Evolutionary conservation across 37 sponge, comb jelly and placozoan species (phyloP).

Genomic region (Oscarella lobularis): DNA sequence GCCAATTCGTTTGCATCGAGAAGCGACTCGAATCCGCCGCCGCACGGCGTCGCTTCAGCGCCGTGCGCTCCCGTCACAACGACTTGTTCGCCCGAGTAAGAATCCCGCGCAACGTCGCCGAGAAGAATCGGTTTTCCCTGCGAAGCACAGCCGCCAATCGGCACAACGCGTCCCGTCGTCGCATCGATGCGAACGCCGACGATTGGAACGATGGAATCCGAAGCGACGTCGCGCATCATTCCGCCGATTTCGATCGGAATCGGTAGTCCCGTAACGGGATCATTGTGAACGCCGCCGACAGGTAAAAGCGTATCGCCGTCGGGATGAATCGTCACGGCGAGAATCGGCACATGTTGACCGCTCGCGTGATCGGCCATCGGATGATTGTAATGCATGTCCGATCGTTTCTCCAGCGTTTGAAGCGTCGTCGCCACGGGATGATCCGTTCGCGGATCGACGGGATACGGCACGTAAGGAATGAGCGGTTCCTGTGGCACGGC

Average conservation of each 20-base stretch:
- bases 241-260: slow-evolving; percentile 20
- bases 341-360: slow-evolving; percentile 17
- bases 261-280: slow-evolving; percentile 14
- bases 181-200: slow-evolving; percentile 7
- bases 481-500: slow-evolving; percentile 5
- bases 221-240: slow-evolving; percentile 13
- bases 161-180: slow-evolving; percentile 15
- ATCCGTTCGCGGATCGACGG: neutral
- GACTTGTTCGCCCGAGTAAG: slow-evolving; percentile 8
- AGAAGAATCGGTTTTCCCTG: slow-evolving; percentile 1
- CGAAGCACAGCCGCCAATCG: slow-evolving; percentile 13
- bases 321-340: slow-evolving; percentile 26
- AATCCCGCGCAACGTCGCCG: slow-evolving; percentile 10
- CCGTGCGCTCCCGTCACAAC: neutral
- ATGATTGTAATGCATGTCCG: slow-evolving; percentile 4
- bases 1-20: slow-evolving; percentile 16
- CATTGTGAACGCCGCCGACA: slow-evolving; percentile 18
- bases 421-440: slow-evolving; percentile 14
- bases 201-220: slow-evolving; percentile 7
- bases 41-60: neutral
- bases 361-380: slow-evolving; percentile 16
- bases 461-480: slow-evolving; percentile 23
- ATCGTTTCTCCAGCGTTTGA: slow-evolving; percentile 5
- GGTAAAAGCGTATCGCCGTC: slow-evolving; percentile 7
- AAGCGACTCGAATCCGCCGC: slow-evolving; percentile 11